These are phyloP conservation scores for Basileuterus tristriatus DNA, from an alignment of 2,797 vertebrate genomes.

Conservation along the genomic window DNA sequence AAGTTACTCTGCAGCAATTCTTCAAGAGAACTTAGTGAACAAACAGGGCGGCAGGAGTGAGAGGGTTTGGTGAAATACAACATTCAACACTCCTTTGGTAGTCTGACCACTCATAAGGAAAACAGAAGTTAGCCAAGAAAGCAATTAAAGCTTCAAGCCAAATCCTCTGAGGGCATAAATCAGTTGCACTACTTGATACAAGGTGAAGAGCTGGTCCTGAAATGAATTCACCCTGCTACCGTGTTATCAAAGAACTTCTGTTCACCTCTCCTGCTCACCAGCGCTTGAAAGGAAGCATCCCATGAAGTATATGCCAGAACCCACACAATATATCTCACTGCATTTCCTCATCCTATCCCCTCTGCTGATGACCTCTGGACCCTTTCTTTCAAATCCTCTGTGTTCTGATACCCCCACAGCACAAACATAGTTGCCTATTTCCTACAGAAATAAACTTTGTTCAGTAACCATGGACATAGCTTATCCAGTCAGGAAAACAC, in stretches of 20 bases:
- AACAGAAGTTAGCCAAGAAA: conserved; percentile 26
- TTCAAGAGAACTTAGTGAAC: not conserved
- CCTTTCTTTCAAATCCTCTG: conserved; percentile 49
- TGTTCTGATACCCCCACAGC: conserved; percentile 52
- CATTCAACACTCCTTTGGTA: not conserved
- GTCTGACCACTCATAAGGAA: not conserved
- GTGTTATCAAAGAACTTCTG: conserved; percentile 44
- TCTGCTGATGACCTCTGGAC: conserved; percentile 58
- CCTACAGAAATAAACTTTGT: conserved; percentile 79
- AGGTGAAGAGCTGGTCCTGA: conserved; percentile 1
- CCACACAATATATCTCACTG: conserved; percentile 52
- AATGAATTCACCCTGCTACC: conserved; percentile 22
- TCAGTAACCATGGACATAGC: conserved; percentile 77
- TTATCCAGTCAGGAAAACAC: conserved; percentile 63
- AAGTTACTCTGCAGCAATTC: not conserved
- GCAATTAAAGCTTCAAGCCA: conserved; percentile 19
- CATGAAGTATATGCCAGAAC: conserved; percentile 59
- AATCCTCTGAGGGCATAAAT: conserved; percentile 14
- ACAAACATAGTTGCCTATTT: conserved; percentile 72
- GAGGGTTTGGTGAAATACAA: not conserved
- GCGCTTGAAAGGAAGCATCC: conserved; percentile 55
- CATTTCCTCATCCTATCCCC: conserved; percentile 60
- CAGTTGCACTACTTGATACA: not conserved
- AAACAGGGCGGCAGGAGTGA: not conserved
- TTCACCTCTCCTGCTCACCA: conserved; percentile 5